Conservation (phyloP, 2,888 invertebrate genomes). For the Carabus problematicus region DNA sequence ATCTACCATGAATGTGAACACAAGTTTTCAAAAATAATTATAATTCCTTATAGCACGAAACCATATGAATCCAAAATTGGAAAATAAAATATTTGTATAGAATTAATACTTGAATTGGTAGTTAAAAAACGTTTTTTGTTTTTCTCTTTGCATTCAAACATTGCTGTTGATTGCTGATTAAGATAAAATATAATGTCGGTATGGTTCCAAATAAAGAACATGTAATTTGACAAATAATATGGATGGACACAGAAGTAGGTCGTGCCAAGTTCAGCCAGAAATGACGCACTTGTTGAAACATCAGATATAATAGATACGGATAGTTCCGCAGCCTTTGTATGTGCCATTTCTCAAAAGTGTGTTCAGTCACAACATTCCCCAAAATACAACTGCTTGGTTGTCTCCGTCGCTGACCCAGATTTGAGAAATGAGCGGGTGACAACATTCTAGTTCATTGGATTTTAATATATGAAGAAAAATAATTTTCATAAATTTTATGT, state of each 20-base stretch:
- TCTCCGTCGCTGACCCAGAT: background rate
- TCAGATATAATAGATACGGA: conserved; percentile 28
- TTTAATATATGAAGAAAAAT: background rate
- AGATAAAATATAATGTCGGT: background rate
- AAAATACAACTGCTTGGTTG: conserved; percentile 1
- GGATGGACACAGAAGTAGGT: conserved; percentile 6
- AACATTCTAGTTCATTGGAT: background rate
- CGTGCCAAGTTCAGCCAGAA: conserved; percentile 28
- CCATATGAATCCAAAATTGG: no score
- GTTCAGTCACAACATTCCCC: conserved; percentile 24
- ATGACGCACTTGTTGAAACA: conserved; percentile 37
- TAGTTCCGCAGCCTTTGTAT: background rate
- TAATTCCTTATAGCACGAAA: no score
- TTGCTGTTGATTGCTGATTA: no score
- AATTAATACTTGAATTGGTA: no score
- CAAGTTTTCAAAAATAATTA: no score
- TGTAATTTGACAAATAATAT: conserved; percentile 31
- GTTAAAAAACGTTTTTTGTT: no score
- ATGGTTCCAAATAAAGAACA: conserved; percentile 25
- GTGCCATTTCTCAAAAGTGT: conserved; percentile 23
- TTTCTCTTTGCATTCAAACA: no score
- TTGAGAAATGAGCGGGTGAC: background rate
- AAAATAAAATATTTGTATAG: no score
- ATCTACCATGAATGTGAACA: no score
- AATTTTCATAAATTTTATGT: background rate